These are phyloP conservation scores for Bombus waltoni DNA, from an alignment of 1,140 invertebrate species.

Conservation along the genomic window DNA sequence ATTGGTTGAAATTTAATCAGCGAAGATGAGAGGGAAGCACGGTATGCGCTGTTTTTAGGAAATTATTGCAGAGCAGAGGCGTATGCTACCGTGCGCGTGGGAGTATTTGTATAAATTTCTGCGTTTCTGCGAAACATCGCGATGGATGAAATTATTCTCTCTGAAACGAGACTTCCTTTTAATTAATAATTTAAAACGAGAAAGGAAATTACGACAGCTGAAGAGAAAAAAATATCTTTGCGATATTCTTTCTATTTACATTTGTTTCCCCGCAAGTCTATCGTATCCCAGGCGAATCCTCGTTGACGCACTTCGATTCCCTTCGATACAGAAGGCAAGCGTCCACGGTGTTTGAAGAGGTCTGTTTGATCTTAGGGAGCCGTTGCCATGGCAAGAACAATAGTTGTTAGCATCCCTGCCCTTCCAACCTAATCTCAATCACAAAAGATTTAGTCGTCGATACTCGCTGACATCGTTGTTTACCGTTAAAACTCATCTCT, in stretches of 20 bases:
- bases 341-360: not conserved
- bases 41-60: not conserved
- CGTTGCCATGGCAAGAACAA: not conserved
- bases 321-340: too few species aligned
- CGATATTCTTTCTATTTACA: not conserved
- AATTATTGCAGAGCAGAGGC: too few species aligned
- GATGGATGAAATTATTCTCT: not conserved
- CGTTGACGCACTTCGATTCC: not conserved
- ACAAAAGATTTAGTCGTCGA: too few species aligned
- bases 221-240: not conserved
- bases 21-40: not conserved
- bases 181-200: too few species aligned
- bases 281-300: not conserved
- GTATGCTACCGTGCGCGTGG: accelerated
- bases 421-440: not conserved
- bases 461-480: too few species aligned
- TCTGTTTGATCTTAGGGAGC: not conserved
- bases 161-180: not conserved
- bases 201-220: not conserved
- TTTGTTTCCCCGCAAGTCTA: too few species aligned
- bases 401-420: not conserved
- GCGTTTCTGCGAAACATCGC: not conserved
- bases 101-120: not conserved
- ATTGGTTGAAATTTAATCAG: not conserved
- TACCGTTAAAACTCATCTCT: too few species aligned